Evolutionary conservation across 2,797 vertebrate genomes (phyloP).

Genomic region (Argyrosomus regius): DNA sequence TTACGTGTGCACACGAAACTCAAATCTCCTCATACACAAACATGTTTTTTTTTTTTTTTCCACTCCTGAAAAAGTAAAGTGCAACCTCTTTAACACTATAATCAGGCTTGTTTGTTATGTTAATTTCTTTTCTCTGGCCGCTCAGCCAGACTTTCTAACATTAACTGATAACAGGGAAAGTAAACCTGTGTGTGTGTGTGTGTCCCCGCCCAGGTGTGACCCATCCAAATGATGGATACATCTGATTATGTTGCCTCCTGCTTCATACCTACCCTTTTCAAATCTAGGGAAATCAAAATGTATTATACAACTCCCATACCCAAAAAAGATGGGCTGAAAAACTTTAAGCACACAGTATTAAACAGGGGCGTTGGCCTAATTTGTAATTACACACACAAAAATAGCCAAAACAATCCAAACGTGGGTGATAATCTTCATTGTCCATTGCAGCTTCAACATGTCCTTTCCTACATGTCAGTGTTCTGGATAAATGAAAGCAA

Average conservation of each 20-base stretch:
- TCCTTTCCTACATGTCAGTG: slow-evolving; percentile 32
- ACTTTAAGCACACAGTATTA: slow-evolving; percentile 27
- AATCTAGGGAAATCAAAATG: slow-evolving; percentile 32
- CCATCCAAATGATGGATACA: slow-evolving; percentile 24
- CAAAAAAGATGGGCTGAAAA: slow-evolving; percentile 35
- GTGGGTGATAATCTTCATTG: slow-evolving; percentile 45
- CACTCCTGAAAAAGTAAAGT: slow-evolving; percentile 80
- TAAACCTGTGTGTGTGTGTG: slow-evolving; percentile 6
- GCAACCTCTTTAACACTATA: slow-evolving; percentile 77
- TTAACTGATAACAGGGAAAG: slow-evolving; percentile 18
- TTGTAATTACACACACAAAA: slow-evolving; percentile 40
- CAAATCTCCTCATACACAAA: slow-evolving; percentile 38
- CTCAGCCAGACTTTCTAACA: slow-evolving; percentile 14
- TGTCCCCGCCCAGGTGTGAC: slow-evolving; percentile 16
- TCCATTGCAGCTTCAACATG: slow-evolving; percentile 50
- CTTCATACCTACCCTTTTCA: slow-evolving; percentile 39
- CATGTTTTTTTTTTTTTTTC: slow-evolving; percentile 35
- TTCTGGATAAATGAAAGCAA: slow-evolving; percentile 52
- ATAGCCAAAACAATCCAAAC: slow-evolving; percentile 26
- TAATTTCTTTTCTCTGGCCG: slow-evolving; percentile 16
- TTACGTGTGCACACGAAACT: slow-evolving; percentile 37
- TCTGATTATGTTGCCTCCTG: slow-evolving; percentile 22
- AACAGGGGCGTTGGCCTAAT: slow-evolving; percentile 28
- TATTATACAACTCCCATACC: slow-evolving; percentile 20
- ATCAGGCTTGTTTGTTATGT: slow-evolving; percentile 27